phyloP scores from a whole-genome alignment of 2,113 vertebrate species.

The Microcebus jonahi region DNA sequence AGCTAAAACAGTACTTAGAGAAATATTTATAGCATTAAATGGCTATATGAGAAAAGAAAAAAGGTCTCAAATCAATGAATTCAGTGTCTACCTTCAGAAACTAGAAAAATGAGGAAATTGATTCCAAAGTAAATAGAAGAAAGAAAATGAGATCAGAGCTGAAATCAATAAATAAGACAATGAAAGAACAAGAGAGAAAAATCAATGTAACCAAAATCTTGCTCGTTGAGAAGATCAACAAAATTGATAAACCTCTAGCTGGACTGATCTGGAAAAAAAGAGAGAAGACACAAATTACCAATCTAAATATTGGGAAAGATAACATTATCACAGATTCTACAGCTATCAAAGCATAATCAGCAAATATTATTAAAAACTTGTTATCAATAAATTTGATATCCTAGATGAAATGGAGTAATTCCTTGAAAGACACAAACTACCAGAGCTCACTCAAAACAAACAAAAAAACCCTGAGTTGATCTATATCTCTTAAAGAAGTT shows the following conservation, averaged over 20 bases:
- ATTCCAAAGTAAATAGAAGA: neutral
- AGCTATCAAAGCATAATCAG: conserved; percentile 16
- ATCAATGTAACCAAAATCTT: conserved; percentile 31
- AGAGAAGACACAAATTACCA: neutral
- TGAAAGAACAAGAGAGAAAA: neutral
- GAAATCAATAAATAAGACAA: neutral
- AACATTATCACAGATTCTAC: neutral
- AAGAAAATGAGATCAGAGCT: neutral
- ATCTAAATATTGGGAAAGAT: neutral
- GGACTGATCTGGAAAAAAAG: neutral
- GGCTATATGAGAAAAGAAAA: neutral
- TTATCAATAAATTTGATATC: conserved; percentile 28
- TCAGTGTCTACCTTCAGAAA: conserved; percentile 14
- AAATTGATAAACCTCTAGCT: conserved; percentile 13
- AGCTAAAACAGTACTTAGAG: neutral
- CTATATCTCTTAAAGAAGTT: neutral
- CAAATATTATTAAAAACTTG: neutral
- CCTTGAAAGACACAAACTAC: neutral
- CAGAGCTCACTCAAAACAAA: neutral
- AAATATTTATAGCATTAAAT: neutral
- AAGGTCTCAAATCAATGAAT: neutral
- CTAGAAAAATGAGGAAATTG: neutral
- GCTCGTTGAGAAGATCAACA: conserved; percentile 13
- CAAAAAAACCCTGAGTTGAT: neutral
- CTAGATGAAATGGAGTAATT: conserved; percentile 3